Conservation (phyloP, 2,797 vertebrate genomes). For the Gymnodraco acuticeps region DNA sequence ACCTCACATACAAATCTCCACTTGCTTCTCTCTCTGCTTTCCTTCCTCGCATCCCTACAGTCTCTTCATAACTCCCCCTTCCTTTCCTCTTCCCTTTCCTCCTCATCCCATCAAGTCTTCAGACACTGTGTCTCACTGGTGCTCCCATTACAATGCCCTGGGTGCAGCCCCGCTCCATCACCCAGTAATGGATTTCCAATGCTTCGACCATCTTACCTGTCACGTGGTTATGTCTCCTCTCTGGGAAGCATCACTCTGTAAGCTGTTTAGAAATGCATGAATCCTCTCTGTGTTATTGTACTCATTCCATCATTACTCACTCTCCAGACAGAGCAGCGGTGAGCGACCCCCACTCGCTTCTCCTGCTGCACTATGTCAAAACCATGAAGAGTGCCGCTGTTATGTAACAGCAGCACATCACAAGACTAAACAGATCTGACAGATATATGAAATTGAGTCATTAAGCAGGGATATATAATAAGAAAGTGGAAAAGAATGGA, state of each 20-base stretch:
- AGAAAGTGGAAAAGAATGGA: constrained; percentile 17
- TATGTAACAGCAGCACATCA: constrained; percentile 27
- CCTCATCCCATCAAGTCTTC: constrained; percentile 63
- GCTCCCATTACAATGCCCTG: constrained; percentile 68
- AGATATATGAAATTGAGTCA: constrained; percentile 12
- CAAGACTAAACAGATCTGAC: constrained; percentile 12
- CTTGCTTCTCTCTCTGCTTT: constrained; percentile 22
- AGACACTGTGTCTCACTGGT: constrained; percentile 68
- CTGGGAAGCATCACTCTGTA: constrained; percentile 62
- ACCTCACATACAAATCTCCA: constrained; percentile 17
- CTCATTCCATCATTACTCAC: constrained; percentile 68
- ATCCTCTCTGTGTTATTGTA: constrained; percentile 64
- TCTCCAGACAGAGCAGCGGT: constrained; percentile 55
- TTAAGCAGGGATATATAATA: constrained; percentile 4
- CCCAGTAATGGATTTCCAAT: constrained; percentile 78
- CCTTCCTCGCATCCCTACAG: constrained; percentile 25
- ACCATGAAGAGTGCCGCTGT: constrained; percentile 31
- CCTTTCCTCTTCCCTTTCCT: constrained; percentile 10
- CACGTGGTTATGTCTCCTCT: constrained; percentile 63
- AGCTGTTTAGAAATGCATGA: constrained; percentile 80
- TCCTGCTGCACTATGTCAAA: constrained; percentile 45
- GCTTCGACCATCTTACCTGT: constrained; percentile 64
- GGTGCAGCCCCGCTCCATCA: constrained; percentile 70
- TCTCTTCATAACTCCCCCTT: neutral
- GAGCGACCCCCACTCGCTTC: constrained; percentile 47